Evolutionary conservation across 2,888 invertebrate species (phyloP).

Genomic region (Portevinia maculata): DNA sequence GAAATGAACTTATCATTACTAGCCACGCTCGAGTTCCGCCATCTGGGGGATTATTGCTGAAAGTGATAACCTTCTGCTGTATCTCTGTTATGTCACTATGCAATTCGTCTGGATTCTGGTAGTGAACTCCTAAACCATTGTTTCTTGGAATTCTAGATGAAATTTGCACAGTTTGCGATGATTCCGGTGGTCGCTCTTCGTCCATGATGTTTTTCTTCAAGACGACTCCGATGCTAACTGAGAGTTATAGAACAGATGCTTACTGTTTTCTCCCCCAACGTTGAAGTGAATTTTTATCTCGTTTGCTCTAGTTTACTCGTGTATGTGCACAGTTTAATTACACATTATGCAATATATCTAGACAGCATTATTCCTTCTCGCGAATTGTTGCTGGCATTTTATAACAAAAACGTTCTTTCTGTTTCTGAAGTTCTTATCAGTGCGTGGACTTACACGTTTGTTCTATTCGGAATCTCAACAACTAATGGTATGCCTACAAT

Average conservation of each 20-base stretch:
- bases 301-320: conserved; percentile 43
- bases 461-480: conserved; percentile 33
- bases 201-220: conserved; percentile 37
- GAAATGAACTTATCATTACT: conserved; percentile 64
- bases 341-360: conserved; percentile 22
- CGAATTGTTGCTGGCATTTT: conserved; percentile 15
- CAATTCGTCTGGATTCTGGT: neutral
- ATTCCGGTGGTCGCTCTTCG: conserved; percentile 9
- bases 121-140: neutral
- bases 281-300: conserved; percentile 50
- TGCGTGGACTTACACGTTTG: conserved; percentile 7
- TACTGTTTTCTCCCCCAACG: conserved; percentile 41
- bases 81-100: conserved; percentile 29
- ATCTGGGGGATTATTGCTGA: conserved; percentile 48
- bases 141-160: neutral
- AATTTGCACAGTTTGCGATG: conserved; percentile 32
- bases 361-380: conserved; percentile 11
- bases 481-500: conserved; percentile 21
- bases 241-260: conserved; percentile 28
- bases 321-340: conserved; percentile 29
- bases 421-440: conserved; percentile 15
- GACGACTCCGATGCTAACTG: conserved; percentile 28
- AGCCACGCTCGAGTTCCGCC: conserved; percentile 68
- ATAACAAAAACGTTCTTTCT: conserved; percentile 1
- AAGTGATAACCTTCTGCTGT: conserved; percentile 44